These are phyloP conservation scores for Morelia viridis DNA, from an alignment of 2,797 vertebrate genomes.

Conservation along the genomic window DNA sequence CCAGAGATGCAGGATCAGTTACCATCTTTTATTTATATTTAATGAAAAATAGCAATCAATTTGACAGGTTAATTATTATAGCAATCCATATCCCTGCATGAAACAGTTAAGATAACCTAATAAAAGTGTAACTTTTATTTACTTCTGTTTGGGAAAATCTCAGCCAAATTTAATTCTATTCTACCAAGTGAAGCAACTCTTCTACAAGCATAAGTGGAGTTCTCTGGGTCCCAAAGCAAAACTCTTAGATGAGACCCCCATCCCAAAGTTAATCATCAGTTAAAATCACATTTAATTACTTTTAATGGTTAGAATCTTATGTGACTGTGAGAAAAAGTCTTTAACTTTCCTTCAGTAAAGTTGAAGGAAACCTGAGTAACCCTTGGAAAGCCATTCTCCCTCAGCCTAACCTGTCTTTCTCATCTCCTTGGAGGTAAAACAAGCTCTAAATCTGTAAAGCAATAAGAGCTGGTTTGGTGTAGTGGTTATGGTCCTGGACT, in stretches of 20 bases:
- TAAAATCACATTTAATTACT: no score
- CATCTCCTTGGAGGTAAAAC: neutral
- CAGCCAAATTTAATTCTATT: neutral
- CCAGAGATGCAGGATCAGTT: conserved; percentile 13
- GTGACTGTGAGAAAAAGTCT: no score
- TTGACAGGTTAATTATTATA: conserved; percentile 22
- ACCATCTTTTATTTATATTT: conserved; percentile 7
- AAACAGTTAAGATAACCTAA: neutral
- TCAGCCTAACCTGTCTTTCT: neutral
- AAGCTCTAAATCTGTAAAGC: neutral
- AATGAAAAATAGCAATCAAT: conserved; percentile 13
- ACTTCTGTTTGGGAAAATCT: conserved; percentile 12
- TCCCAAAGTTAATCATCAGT: no score
- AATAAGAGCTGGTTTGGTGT: neutral
- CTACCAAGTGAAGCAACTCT: neutral
- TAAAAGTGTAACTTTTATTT: conserved; percentile 15
- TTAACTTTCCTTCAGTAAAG: no score
- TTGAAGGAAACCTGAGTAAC: no score
- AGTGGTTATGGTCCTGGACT: no score
- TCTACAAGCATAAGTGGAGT: no score
- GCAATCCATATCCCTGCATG: neutral
- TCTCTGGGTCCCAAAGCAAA: no score
- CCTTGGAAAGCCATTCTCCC: no score
- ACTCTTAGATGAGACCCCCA: no score
- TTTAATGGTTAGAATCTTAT: no score